Base-by-base conservation (phyloP, 2,797 vertebrate genomes). In the Leptodactylus fallax region DNA sequence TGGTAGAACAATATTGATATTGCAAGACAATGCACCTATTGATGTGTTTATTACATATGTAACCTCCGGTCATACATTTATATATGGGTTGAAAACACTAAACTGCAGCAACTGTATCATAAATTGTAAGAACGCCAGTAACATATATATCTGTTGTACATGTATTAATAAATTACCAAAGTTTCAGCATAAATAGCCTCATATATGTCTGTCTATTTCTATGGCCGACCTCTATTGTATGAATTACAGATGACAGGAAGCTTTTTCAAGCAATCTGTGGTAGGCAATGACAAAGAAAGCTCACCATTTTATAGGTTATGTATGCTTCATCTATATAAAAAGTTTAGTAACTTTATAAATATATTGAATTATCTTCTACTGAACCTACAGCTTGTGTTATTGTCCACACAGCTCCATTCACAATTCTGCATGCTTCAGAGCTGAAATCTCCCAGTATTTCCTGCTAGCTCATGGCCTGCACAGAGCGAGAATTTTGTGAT, bases 11-110 rank as follows among this genome's bases (percentile, higher is more conserved):
- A 56, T 27, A 79, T 63, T 45, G 10, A 63, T 47, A 80, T 47
- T 45, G 56, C 58, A 45, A 45, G 56, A n/a, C 58, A 60, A 47
- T 81, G 17, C 56, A 81, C 27, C 55, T 23, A 17, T 49, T n/a
- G 21, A 45, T 47, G 21, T 36, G 77, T 79, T 79, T 19, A 25
- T 25, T 55, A 55, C 55, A 58, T 23, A 58, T 10, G 4, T 36
- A 36, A 19, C 25, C 14, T 79, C 8, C 25, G 56, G 49, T 69
- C 51, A 8, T 25, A 36, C 36, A 53, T 14, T 8, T 4, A n/a
- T 25, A 53, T 56, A 58, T 69, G 25, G 51, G 51, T 80, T 77
- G 11, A 58, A 21, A 86, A 86, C 85, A 86, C 85, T 86, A 86
- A 86, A 72, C 60, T 55, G 47, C 47, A 69, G 45, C 69, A 53